Conservation (phyloP, 1,140 invertebrate genomes). For the Drosophila subobscura region DNA sequence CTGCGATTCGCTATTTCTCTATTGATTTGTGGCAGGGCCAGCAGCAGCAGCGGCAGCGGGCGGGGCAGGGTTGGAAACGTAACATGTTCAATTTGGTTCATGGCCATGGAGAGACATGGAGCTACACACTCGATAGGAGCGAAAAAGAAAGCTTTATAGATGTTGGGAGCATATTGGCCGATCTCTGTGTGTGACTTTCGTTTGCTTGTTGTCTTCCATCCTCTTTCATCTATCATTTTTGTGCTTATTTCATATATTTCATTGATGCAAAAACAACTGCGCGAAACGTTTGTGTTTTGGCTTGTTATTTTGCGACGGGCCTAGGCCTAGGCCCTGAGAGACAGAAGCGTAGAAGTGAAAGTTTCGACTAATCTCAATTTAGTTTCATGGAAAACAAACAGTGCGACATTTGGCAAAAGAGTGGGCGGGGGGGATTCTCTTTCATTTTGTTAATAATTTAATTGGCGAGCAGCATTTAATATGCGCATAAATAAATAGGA, state of each 20-base stretch:
- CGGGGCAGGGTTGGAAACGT: conserved; percentile 18
- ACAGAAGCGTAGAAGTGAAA: conserved; percentile 23
- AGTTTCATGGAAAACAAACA: conserved; percentile 4
- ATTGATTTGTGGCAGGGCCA: no score
- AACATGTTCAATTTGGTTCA: conserved; percentile 67
- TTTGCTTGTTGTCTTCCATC: conserved; percentile 18
- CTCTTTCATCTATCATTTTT: neutral
- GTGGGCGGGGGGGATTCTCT: no score
- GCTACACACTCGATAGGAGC: conserved; percentile 13
- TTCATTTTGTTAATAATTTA: conserved; percentile 54
- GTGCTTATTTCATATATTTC: conserved; percentile 33
- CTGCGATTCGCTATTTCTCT: conserved; percentile 36
- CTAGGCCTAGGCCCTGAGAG: conserved; percentile 32
- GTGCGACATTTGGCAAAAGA: neutral
- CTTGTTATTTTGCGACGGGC: conserved; percentile 18
- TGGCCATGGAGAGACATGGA: conserved; percentile 28
- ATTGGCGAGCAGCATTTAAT: conserved; percentile 62
- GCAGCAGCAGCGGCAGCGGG: no score
- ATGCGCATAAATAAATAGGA: conserved; percentile 70
- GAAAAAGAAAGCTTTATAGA: conserved; percentile 55
- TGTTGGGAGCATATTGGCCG: conserved; percentile 27
- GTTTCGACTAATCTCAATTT: conserved; percentile 35
- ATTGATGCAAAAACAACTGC: conserved; percentile 34
- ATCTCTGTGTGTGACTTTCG: conserved; percentile 38
- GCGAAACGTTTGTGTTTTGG: conserved; percentile 17